Conservation (phyloP, 2,888 invertebrate genomes). For the Melieria picta region DNA sequence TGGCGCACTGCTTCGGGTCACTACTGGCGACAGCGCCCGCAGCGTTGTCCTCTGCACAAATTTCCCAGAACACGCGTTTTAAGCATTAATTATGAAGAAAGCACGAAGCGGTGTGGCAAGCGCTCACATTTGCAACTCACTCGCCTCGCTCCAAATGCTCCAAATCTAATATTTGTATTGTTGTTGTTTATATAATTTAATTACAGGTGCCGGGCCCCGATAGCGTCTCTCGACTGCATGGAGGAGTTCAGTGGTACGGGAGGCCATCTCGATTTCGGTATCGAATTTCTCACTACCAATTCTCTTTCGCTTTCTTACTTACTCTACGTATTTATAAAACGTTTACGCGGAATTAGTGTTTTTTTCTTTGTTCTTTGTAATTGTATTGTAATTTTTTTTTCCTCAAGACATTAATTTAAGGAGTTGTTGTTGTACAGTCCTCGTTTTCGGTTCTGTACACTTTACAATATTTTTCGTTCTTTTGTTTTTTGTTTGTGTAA, state of each 20-base stretch:
- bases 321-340: no score
- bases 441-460: background rate
- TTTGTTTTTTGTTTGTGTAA: background rate
- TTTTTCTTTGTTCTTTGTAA: constrained; percentile 5
- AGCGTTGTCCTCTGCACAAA: background rate
- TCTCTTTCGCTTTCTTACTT: constrained; percentile 41
- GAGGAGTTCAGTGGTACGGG: constrained; percentile 86
- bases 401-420: no score
- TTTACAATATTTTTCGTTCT: constrained; percentile 13
- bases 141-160: no score
- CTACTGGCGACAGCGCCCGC: no score
- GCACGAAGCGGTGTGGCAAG: background rate
- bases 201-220: constrained; percentile 88
- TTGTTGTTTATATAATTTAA: constrained; percentile 24
- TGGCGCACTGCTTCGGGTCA: no score
- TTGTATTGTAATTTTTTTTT: no score
- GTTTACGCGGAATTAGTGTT: background rate
- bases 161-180: no score
- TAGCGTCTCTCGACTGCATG: constrained; percentile 93
- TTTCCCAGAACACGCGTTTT: background rate
- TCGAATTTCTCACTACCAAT: constrained; percentile 61
- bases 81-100: background rate
- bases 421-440: no score
- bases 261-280: constrained; percentile 69
- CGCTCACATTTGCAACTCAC: no score